Evolutionary conservation across 2,888 invertebrate species (phyloP), one percentile per base, ranked within the genome.

Genomic region (Aphodius sticticus): DNA sequence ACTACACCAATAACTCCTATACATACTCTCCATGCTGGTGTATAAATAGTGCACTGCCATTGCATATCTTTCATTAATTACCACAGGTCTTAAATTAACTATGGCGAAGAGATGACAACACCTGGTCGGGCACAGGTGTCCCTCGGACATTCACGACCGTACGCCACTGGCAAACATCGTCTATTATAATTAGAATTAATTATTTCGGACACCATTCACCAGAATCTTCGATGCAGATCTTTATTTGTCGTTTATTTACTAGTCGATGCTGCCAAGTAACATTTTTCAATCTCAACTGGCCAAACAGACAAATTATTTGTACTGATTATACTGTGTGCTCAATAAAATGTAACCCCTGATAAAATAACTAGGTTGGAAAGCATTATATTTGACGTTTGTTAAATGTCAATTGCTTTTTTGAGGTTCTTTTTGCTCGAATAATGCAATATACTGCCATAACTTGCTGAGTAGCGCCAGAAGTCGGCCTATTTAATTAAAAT

Each of bases 61-160:
- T 53, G 53, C 53, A 53, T 53, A 53, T 7, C 53, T 53, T 53
- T 53, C 53, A 53, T 53, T 53, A 53, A 53, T 53, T 53, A 53
- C 53, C 12, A 12, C 2, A 53, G 53, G 53, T 53, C 53, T 53
- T 53, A 53, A 53, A 53, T 53, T 53, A 53, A 53, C 53, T 53
- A 53, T 53, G 53, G 53, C 53, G 53, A 53, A 53, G 53, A 53
- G 53, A 53, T 53, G 53, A 53, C 53, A 53, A 53, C 53, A 53
- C 53, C 53, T 53, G 53, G 53, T 53, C 53, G 53, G 12, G 53
- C 53, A 53, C 53, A 53, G 53, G 53, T 53, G 53, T 53, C 53
- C 53, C 53, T 53, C 12, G 12, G 53, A 53, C 53, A 53, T 53
- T 53, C 53, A 53, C 53, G 12, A 53, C 7, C 53, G 53, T 53